These are phyloP conservation scores for Tenthredo notha DNA, from an alignment of 2,888 invertebrate genomes.

Conservation along the genomic window DNA sequence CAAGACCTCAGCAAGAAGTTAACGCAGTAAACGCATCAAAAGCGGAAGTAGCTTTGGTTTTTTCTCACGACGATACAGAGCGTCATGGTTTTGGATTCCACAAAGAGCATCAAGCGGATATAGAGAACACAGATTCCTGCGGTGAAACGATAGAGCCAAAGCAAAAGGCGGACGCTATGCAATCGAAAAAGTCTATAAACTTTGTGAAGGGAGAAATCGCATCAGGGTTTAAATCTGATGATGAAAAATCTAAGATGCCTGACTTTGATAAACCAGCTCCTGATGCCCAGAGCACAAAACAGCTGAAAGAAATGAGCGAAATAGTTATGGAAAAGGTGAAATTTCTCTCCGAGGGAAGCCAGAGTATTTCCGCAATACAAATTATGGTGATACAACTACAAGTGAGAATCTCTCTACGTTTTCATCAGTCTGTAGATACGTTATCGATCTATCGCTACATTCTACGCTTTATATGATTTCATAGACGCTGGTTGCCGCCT, in stretches of 20 bases:
- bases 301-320: constrained; percentile 77
- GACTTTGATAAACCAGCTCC: constrained; percentile 50
- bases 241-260: constrained; percentile 56
- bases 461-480: constrained; percentile 53
- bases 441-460: neutral
- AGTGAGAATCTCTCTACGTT: constrained; percentile 72
- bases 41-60: constrained; percentile 56
- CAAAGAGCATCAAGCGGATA: constrained; percentile 58
- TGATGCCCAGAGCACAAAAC: constrained; percentile 56
- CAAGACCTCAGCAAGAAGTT: constrained; percentile 59
- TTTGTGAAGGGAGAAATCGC: constrained; percentile 73
- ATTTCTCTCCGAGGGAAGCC: constrained; percentile 81
- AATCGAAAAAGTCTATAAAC: constrained; percentile 71
- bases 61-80: constrained; percentile 63
- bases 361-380: constrained; percentile 81
- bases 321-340: constrained; percentile 81
- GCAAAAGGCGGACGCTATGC: constrained; percentile 60
- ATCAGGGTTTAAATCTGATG: constrained; percentile 62
- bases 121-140: constrained; percentile 40
- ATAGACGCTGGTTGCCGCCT: constrained; percentile 84
- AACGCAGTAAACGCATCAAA: constrained; percentile 57
- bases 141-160: constrained; percentile 53
- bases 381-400: constrained; percentile 83
- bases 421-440: neutral
- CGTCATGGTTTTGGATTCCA: constrained; percentile 75